Evolutionary conservation across 2,797 vertebrate genomes (phyloP), one percentile per base, ranked within the genome.

Genomic region (Myotis myotis): DNA sequence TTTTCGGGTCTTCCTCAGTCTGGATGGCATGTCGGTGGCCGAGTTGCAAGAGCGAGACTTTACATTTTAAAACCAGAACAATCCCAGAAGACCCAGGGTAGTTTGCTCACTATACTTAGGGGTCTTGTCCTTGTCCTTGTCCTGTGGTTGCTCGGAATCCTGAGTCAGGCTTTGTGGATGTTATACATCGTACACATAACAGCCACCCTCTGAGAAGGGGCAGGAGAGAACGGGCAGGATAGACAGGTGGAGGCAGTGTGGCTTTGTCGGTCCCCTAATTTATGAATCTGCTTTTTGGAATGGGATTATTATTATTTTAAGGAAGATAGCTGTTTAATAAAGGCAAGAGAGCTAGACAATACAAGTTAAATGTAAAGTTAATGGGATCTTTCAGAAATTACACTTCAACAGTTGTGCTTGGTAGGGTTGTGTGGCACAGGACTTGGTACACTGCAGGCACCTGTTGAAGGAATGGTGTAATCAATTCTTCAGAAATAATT

Each of bases 401-500:
- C 25, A 16, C n/a, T 55, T 47, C 38, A 81, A 33, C 9, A 41
- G 57, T 78, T 81, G 44, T 76, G 66, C 57, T 28, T 25, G 47
- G 51, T 36, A 53, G 70, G 47, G n/a, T 44, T 87, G 76, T 36
- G 55, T 49, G 51, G 55, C 57, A 6, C 66, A 41, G 57, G 51
- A 13, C 72, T 72, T 53, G 53, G 83, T 12, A 30, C 20, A n/a
- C 6, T 23, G 66, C 28, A 41, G 62, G 11, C 30, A 57, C 25
- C 87, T 74, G 38, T 36, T 79, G 83, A 51, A 75, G 62, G 71
- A 87, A 78, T n/a, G n/a, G 83, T 81, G 23, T 41, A 25, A 16
- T 62, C 44, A 83, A 1, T 81, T 86, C 66, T 84, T 88, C 41
- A 75, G 71, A 91, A 91, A 44, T 70, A 33, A 36, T 75, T 75